Percentiles rank a stretch among this genome's conserved stretches.
Evolutionary conservation across 2,113 vertebrate species (phyloP).

Genomic region (Ranitomeya variabilis): DNA sequence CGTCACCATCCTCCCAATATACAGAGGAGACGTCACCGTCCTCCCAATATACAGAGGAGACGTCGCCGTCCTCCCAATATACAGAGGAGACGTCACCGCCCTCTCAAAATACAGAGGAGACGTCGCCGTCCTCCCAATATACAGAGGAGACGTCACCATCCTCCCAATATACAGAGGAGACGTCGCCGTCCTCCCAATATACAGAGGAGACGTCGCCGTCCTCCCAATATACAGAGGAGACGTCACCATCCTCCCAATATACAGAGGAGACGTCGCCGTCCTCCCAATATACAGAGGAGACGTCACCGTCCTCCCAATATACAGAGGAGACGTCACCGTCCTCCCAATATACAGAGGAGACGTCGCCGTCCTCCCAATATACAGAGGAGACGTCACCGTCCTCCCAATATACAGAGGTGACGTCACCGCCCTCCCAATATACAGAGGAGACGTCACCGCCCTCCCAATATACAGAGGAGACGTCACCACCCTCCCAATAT

Average conservation of each 20-base stretch:
- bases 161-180: too few species aligned
- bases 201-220: too few species aligned
- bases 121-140: too few species aligned
- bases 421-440: too few species aligned
- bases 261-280: too few species aligned
- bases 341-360: not conserved
- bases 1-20: not conserved
- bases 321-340: not conserved
- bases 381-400: not conserved
- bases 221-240: not conserved
- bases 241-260: not conserved
- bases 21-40: not conserved
- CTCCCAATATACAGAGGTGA: not conserved
- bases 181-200: too few species aligned
- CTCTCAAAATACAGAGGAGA: too few species aligned
- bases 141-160: too few species aligned
- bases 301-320: not conserved
- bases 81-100: too few species aligned
- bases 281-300: not conserved
- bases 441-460: not conserved
- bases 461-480: not conserved
- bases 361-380: not conserved
- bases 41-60: not conserved
- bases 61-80: not conserved
- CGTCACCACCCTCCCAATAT: too few species aligned